Evolutionary conservation across 2,797 vertebrate species (phyloP).

Genomic region (Tiaroga cobitis): DNA sequence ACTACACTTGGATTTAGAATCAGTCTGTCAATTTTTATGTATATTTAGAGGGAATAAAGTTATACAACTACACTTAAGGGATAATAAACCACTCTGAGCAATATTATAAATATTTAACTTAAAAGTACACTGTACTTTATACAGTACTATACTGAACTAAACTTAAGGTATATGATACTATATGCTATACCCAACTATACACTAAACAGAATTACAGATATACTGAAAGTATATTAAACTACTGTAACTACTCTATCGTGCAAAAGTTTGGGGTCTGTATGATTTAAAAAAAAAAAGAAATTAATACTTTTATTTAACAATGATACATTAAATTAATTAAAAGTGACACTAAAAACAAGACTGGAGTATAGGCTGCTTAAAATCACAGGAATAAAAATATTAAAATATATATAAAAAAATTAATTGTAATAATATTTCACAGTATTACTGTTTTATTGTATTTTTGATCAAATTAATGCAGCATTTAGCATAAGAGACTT

Average conservation of each 20-base stretch:
- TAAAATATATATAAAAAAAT: neutral
- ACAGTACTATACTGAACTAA: neutral
- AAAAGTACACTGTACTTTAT: neutral
- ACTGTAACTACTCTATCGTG: neutral
- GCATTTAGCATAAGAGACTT: neutral
- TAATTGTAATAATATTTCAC: neutral
- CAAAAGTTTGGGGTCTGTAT: neutral
- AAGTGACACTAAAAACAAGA: neutral
- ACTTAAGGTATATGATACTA: neutral
- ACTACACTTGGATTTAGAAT: neutral
- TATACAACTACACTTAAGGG: neutral
- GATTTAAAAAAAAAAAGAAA: neutral
- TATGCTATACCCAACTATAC: neutral
- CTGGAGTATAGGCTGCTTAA: neutral
- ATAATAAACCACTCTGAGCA: neutral
- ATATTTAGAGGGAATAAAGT: neutral
- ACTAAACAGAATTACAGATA: neutral
- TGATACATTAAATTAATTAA: neutral
- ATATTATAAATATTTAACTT: neutral
- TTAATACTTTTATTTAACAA: neutral
- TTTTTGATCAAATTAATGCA: neutral
- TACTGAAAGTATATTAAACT: neutral
- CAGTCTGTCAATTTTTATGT: neutral
- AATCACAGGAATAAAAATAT: neutral
- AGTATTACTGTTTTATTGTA: neutral